Evolutionary conservation across 2,888 invertebrate genomes (phyloP), one percentile per base, ranked within the genome.

Genomic region (Chymomyza procnemis): DNA sequence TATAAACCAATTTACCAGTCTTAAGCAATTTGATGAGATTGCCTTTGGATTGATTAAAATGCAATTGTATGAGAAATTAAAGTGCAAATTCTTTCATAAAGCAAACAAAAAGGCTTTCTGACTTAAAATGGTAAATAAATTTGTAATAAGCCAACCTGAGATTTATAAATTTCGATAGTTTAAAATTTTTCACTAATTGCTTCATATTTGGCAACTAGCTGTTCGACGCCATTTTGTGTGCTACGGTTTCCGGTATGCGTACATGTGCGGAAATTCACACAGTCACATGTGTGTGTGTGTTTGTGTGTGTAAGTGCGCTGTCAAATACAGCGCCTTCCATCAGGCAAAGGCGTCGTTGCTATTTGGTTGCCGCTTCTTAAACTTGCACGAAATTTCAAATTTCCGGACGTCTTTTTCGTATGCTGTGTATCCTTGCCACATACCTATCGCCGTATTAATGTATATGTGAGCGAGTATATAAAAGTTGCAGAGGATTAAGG

Each of bases 251-350:
- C 22, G 47, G 18, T 50, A 60, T 22, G 19, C 46, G 19, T 59
- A 41, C 81, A 84, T 86, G 72, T 86, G 81, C 86, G 81, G 85
- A 80, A 85, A 66, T 84, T 84, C 85, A 85, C 84, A 86, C 79
- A 81, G 78, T 73, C 82, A 81, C 78, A 56, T n/a, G 14, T 2
- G 14, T 30, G 2, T 30, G 16, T 8, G 14, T 14, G 1, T 26
- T 65, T 69, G 66, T 73, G 66, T 67, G 72, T 71, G 74, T 72
- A n/a, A n/a, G n/a, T n/a, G n/a, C n/a, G 73, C 79, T 81, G 79
- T 81, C 82, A 84, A 76, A 86, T 76, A 75, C 79, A 79, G n/a
- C 69, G 70, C 57, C 57, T 30, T 18, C 6, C 5, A 3, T n/a
- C 59, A 46, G 73, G 47, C 34, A 52, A n/a, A 18, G 46, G 59